Conservation (phyloP, 64 coral and sea anemone genomes). For the Porites lutea region DNA sequence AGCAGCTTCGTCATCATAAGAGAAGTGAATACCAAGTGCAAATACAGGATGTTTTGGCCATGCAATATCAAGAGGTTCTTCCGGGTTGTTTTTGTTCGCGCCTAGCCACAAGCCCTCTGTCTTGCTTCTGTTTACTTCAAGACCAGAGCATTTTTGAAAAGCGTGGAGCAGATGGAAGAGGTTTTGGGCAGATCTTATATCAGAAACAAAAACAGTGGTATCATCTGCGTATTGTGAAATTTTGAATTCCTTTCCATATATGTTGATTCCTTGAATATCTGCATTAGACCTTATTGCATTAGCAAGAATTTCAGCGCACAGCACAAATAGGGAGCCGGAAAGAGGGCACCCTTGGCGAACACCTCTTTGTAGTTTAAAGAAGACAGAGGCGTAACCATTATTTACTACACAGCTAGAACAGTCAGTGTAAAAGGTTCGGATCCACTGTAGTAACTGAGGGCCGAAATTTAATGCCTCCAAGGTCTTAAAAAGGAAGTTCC, state of each 20-base stretch:
- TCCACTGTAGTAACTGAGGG: slow-evolving; percentile 1
- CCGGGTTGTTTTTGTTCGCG: background rate
- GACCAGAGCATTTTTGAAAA: background rate
- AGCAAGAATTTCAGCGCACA: too few species aligned
- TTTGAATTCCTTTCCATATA: slow-evolving; percentile 1
- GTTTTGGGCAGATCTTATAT: background rate
- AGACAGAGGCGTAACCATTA: background rate
- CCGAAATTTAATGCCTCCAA: slow-evolving; percentile 17
- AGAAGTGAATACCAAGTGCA: background rate
- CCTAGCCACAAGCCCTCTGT: slow-evolving; percentile 18
- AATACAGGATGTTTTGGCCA: background rate
- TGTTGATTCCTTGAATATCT: too few species aligned
- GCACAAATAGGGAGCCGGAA: too few species aligned
- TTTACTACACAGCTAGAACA: slow-evolving; percentile 24
- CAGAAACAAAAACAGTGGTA: slow-evolving; percentile 9
- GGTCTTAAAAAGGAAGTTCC: background rate
- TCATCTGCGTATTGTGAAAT: slow-evolving; percentile 29
- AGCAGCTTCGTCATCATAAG: background rate
- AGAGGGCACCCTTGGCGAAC: slow-evolving; percentile 24
- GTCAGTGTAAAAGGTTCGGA: slow-evolving; percentile 3
- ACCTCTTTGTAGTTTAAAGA: slow-evolving; percentile 17
- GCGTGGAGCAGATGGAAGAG: background rate
- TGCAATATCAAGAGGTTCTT: background rate
- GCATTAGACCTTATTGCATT: background rate
- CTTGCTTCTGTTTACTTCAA: background rate